A percentile compares a stretch with the other conserved stretches of the same genome.
Conservation (phyloP, 2,888 invertebrate species). For the Antitype chi region DNA sequence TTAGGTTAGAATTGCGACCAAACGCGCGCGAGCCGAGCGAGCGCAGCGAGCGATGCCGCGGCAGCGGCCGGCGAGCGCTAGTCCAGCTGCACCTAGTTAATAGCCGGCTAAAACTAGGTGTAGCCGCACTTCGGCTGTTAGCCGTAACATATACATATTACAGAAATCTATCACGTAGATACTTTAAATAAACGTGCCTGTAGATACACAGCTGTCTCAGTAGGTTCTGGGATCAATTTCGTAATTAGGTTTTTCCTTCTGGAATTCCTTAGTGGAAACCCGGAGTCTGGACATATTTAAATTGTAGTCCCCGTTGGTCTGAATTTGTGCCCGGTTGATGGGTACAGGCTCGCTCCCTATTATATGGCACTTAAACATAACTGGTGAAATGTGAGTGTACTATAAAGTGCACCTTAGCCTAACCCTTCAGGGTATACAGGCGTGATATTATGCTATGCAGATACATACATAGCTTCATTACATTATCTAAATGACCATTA, state of each 20-base stretch:
- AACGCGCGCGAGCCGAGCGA: too few species aligned
- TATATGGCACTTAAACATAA: not conserved
- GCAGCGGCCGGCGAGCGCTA: too few species aligned
- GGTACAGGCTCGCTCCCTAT: not conserved
- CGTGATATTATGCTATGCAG: not conserved
- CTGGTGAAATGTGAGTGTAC: not conserved
- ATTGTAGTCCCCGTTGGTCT: too few species aligned
- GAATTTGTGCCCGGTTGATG: not conserved
- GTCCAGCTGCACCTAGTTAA: too few species aligned
- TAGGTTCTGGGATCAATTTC: not conserved
- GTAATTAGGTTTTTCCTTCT: not conserved
- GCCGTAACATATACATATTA: not conserved
- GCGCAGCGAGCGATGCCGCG: too few species aligned
- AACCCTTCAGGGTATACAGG: not conserved
- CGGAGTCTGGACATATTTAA: too few species aligned
- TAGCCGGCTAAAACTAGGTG: too few species aligned
- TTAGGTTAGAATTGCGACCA: too few species aligned
- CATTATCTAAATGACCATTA: not conserved
- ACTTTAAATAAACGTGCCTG: not conserved
- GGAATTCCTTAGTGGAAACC: not conserved
- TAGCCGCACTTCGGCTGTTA: too few species aligned
- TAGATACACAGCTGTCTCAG: not conserved
- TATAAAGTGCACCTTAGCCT: not conserved
- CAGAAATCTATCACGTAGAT: not conserved
- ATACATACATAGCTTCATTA: not conserved